Percentiles rank a stretch among this genome's conserved stretches.
Conservation (phyloP, 2,797 vertebrate genomes). For the Scyliorhinus canicula region DNA sequence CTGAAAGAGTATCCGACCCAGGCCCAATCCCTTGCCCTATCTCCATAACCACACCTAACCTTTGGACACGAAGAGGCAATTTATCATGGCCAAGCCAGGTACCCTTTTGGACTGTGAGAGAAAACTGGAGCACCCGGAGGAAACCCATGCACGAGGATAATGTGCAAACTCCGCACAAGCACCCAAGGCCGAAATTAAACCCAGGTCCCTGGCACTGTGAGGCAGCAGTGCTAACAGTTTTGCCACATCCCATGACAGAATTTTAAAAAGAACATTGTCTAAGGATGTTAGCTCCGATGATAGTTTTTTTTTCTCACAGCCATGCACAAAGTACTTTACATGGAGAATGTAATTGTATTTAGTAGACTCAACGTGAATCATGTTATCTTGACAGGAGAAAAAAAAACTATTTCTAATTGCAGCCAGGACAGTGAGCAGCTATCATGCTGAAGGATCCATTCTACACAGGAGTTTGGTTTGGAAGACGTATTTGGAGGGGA, state of each 20-base stretch:
- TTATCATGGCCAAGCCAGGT: no score
- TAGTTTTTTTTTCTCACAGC: neutral
- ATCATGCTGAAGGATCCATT: neutral
- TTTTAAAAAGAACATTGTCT: neutral
- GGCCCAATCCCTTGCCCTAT: no score
- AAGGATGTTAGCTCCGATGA: neutral
- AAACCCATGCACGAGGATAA: no score
- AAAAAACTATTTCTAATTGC: neutral
- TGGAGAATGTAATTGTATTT: neutral
- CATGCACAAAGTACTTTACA: neutral
- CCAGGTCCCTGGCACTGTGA: no score
- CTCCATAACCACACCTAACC: no score
- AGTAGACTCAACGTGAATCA: neutral
- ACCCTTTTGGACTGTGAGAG: no score
- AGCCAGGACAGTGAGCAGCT: neutral
- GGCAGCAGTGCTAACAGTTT: no score
- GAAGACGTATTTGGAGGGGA: neutral
- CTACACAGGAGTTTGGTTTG: neutral
- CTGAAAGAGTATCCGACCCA: no score
- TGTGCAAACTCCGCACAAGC: no score
- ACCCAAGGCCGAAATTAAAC: no score
- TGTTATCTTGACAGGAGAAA: neutral
- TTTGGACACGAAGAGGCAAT: no score
- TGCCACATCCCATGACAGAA: neutral
- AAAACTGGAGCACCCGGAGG: no score